Conservation (phyloP, 1,140 invertebrate species). For the Neodiprion fabricii region DNA sequence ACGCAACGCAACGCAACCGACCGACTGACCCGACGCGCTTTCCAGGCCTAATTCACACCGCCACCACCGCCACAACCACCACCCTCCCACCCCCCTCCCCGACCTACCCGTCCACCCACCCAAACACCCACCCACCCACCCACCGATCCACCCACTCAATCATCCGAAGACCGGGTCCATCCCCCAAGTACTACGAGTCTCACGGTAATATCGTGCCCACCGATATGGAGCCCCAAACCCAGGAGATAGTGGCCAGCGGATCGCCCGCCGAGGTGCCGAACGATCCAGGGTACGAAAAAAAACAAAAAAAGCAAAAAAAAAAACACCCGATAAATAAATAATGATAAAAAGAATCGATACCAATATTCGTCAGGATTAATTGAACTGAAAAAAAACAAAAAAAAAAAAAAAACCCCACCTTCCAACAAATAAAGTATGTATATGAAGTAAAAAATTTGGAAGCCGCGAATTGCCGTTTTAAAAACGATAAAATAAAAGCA, state of each 20-base stretch:
- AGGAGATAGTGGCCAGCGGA: conserved; percentile 75
- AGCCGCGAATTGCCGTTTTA: not conserved
- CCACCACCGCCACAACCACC: too few species aligned
- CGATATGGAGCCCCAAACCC: conserved; percentile 74
- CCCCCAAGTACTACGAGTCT: conserved; percentile 23
- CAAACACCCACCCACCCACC: not conserved
- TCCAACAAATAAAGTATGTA: not conserved
- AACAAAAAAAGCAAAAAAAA: too few species aligned
- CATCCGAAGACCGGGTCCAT: conserved; percentile 16
- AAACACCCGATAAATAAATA: not conserved
- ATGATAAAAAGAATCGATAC: not conserved
- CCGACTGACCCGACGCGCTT: too few species aligned
- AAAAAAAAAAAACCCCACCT: not conserved
- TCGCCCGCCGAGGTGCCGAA: conserved; percentile 86
- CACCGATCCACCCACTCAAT: conserved; percentile 24
- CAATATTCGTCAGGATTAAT: not conserved
- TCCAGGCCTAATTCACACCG: too few species aligned
- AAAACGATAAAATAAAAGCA: not conserved
- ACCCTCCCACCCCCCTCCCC: conserved; percentile 35
- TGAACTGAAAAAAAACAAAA: not conserved
- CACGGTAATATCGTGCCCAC: conserved; percentile 15
- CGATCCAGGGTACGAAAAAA: conserved; percentile 81
- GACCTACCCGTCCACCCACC: conserved; percentile 20
- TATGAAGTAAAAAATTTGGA: not conserved
- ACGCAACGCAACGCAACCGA: too few species aligned